phyloP scores from a whole-genome alignment of 2,113 vertebrate species.

The Brachirus orientalis region DNA sequence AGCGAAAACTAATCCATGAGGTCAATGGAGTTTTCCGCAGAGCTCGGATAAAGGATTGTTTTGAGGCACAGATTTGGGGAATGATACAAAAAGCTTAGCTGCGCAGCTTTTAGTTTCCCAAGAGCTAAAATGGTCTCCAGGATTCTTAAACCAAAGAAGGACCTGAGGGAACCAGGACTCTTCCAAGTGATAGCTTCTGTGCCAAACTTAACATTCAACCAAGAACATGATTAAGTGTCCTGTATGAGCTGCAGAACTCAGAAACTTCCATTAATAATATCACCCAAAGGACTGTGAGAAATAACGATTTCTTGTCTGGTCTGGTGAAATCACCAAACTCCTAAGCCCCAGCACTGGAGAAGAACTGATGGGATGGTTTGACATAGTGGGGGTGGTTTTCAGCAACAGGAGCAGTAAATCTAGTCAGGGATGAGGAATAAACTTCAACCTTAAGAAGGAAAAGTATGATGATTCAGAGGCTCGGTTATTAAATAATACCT shows the following conservation, averaged over 20 bases:
- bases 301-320: neutral
- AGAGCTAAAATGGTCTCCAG: neutral
- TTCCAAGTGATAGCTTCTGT: neutral
- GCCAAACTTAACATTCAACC: neutral
- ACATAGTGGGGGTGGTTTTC: too few species aligned
- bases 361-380: too few species aligned
- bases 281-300: neutral
- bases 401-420: too few species aligned
- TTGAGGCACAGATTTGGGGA: constrained; percentile 1
- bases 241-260: too few species aligned
- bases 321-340: neutral
- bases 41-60: constrained; percentile 2
- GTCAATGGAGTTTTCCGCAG: neutral
- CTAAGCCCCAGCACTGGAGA: too few species aligned
- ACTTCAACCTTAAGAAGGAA: neutral
- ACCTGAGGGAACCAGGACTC: neutral
- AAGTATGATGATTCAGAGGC: neutral
- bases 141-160: neutral
- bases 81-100: neutral
- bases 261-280: too few species aligned
- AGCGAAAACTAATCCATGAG: neutral
- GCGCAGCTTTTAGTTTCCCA: neutral
- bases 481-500: too few species aligned
- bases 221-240: too few species aligned
- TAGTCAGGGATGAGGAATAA: too few species aligned